Evolutionary conservation across 1,140 invertebrate species (phyloP).

Genomic region (Cotesia chilonis): DNA sequence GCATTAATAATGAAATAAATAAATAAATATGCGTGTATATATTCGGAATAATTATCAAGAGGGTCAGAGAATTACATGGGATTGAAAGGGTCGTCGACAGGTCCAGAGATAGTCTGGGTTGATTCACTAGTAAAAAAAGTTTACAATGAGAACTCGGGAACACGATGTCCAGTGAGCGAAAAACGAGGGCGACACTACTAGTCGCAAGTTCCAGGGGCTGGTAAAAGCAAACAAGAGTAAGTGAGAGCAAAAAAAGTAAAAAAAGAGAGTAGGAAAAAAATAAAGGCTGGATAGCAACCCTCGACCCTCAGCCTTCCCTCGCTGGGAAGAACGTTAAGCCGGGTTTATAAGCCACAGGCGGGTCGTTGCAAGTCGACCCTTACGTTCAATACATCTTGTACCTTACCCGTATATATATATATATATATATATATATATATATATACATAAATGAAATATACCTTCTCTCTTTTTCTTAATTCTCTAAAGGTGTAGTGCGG

Average conservation of each 20-base stretch:
- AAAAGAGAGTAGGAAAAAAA: constrained; percentile 6
- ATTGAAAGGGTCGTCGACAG: constrained; percentile 27
- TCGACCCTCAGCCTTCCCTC: constrained; percentile 14
- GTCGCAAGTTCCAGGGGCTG: neutral
- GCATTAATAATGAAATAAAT: constrained; percentile 13
- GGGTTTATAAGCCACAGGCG: constrained; percentile 47
- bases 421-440: no score
- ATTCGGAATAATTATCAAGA: constrained; percentile 24
- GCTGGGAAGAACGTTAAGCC: constrained; percentile 42
- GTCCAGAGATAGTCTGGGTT: constrained; percentile 22
- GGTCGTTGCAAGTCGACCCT: constrained; percentile 43
- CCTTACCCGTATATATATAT: neutral
- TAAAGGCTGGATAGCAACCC: constrained; percentile 1
- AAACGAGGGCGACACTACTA: constrained; percentile 33
- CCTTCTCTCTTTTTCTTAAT: constrained; percentile 21
- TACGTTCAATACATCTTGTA: constrained; percentile 45
- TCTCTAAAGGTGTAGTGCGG: constrained; percentile 22
- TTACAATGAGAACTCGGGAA: constrained; percentile 9
- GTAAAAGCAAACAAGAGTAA: neutral
- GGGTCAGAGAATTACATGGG: constrained; percentile 29
- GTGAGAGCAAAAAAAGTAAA: neutral
- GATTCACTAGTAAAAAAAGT: constrained; percentile 26
- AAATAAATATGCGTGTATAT: neutral
- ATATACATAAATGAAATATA: neutral
- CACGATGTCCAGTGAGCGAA: constrained; percentile 18